These are phyloP conservation scores for Branchipolynoe longqiensis DNA, from an alignment of 2,888 invertebrate genomes.

Conservation along the genomic window DNA sequence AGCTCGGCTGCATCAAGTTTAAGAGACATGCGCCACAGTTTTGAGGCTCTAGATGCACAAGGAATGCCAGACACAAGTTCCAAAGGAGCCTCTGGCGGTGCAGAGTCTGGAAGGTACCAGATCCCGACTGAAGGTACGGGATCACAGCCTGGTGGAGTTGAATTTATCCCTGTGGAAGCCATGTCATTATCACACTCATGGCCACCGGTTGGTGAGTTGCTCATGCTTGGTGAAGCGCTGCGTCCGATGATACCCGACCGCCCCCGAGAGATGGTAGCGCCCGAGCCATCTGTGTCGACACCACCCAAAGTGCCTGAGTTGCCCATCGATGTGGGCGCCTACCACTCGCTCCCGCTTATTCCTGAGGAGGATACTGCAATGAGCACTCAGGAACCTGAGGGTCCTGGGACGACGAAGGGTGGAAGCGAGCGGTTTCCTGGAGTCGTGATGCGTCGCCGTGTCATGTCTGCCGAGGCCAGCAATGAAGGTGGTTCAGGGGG, in stretches of 20 bases:
- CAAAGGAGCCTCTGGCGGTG: background rate
- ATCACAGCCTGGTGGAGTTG: no score
- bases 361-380: background rate
- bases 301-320: no score
- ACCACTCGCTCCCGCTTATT: constrained; percentile 4
- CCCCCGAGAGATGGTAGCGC: no score
- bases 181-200: no score
- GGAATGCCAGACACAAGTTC: background rate
- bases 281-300: no score
- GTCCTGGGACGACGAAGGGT: background rate
- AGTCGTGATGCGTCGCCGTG: background rate
- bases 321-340: background rate
- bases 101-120: background rate
- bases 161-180: no score
- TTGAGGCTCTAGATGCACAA: no score
- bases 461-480: background rate
- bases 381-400: background rate
- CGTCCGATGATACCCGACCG: background rate
- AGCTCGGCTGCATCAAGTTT: background rate
- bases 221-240: no score
- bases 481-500: background rate
- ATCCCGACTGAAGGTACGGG: background rate
- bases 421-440: constrained; percentile 6
- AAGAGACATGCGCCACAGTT: no score
- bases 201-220: no score